phyloP scores from a whole-genome alignment of 1,140 invertebrate genomes.

The Drosophila obscura region DNA sequence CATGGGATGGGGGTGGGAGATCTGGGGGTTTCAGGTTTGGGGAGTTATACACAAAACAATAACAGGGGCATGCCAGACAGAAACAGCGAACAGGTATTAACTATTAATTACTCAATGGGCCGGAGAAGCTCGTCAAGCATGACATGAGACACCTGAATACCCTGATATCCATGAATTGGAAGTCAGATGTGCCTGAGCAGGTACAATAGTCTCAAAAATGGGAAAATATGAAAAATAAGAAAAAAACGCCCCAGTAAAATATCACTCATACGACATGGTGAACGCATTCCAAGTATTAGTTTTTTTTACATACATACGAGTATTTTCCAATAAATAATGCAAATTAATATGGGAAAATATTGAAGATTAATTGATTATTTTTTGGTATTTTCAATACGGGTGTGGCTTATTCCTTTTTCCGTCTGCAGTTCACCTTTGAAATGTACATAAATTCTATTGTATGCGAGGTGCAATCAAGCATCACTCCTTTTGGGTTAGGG shows the following conservation, averaged over 20 bases:
- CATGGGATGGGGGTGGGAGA: constrained; percentile 1
- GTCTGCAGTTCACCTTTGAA: not conserved
- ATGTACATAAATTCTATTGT: not conserved
- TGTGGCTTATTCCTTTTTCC: too few relatives aligned
- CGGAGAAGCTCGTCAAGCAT: not conserved
- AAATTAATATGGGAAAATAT: too few relatives aligned
- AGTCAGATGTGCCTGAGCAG: not conserved
- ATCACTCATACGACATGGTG: constrained; percentile 12
- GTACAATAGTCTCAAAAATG: too few relatives aligned
- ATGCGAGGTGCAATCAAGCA: not conserved
- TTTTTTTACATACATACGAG: too few relatives aligned
- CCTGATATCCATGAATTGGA: not conserved
- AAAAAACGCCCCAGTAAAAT: not conserved
- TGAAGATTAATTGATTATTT: too few relatives aligned
- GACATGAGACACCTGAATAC: not conserved
- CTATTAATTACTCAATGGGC: constrained; percentile 49
- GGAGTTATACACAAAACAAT: constrained; percentile 34
- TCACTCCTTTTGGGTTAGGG: constrained; percentile 11
- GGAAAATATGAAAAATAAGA: too few relatives aligned
- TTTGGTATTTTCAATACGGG: too few relatives aligned
- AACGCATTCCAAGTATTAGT: too few relatives aligned
- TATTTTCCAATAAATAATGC: too few relatives aligned
- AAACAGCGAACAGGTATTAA: constrained; percentile 1
- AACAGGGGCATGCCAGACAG: not conserved
- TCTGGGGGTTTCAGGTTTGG: too few relatives aligned